phyloP scores from a whole-genome alignment of 1,140 invertebrate species.

The Aporrectodea caliginosa region DNA sequence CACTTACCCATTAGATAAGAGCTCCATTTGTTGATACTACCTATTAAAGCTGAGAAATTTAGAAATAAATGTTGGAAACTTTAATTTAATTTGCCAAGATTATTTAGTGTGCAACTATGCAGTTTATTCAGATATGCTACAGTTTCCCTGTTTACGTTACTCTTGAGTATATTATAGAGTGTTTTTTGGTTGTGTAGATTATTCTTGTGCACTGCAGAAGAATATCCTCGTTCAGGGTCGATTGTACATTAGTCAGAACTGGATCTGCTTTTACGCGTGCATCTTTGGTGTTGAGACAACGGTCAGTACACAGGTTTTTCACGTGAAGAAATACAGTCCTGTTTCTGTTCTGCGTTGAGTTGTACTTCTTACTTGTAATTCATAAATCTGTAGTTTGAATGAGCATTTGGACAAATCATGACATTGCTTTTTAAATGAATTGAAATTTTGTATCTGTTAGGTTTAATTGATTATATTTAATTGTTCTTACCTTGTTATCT shows the following conservation, averaged over 20 bases:
- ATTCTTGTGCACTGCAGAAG: conserved; percentile 90
- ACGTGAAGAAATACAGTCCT: too few relatives aligned
- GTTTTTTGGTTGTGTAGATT: conserved; percentile 66
- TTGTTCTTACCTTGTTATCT: too few relatives aligned
- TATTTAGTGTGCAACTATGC: neutral
- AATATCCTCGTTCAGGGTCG: conserved; percentile 89
- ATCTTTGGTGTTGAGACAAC: conserved; percentile 90
- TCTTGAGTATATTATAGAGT: too few relatives aligned
- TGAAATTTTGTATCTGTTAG: neutral
- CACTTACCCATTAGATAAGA: too few relatives aligned
- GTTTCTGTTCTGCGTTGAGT: too few relatives aligned
- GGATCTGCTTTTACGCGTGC: conserved; percentile 91
- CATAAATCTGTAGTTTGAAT: neutral
- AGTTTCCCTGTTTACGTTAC: too few relatives aligned
- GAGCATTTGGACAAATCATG: neutral
- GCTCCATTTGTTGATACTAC: neutral
- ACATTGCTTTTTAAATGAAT: neutral
- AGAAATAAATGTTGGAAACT: neutral
- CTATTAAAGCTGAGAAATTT: neutral
- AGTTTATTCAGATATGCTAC: neutral
- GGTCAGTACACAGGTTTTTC: conserved; percentile 49
- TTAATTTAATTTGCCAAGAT: neutral
- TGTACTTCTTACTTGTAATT: neutral
- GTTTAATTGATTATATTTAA: neutral
- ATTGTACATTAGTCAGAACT: conserved; percentile 86